A percentile compares a stretch with the other conserved stretches of the same genome.
phyloP scores from a whole-genome alignment of 2,797 vertebrate genomes.

The Eulemur rubriventer region DNA sequence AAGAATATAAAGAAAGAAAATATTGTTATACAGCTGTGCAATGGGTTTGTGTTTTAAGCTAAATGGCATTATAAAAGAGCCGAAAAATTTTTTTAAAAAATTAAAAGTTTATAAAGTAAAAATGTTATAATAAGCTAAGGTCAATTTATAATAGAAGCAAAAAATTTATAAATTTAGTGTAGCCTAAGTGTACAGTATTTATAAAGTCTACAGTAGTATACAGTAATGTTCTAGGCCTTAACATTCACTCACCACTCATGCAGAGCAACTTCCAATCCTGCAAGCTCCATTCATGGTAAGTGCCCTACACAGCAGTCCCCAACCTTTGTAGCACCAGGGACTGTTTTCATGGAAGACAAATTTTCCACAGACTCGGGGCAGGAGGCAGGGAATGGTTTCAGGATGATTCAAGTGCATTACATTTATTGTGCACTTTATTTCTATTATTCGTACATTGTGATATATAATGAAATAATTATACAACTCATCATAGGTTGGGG shows the following conservation, averaged over 20 bases:
- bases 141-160: neutral
- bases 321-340: too few relatives aligned
- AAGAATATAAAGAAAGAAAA: neutral
- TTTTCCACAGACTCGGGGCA: too few relatives aligned
- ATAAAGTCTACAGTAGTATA: neutral
- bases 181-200: neutral
- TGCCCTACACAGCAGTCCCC: neutral
- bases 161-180: neutral
- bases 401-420: too few relatives aligned
- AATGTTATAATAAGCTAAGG: neutral
- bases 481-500: too few relatives aligned
- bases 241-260: neutral
- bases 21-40: neutral
- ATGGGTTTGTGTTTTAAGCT: neutral
- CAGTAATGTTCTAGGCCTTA: neutral
- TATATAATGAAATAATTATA: too few relatives aligned
- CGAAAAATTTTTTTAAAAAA: neutral
- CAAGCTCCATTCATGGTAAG: neutral
- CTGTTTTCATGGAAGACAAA: too few relatives aligned
- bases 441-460: too few relatives aligned
- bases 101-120: neutral
- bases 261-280: neutral
- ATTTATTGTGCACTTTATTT: too few relatives aligned
- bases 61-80: neutral
- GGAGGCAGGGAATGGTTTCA: too few relatives aligned